Conservation (phyloP, 2,113 vertebrate genomes). For the Cryptotis parvus region DNA sequence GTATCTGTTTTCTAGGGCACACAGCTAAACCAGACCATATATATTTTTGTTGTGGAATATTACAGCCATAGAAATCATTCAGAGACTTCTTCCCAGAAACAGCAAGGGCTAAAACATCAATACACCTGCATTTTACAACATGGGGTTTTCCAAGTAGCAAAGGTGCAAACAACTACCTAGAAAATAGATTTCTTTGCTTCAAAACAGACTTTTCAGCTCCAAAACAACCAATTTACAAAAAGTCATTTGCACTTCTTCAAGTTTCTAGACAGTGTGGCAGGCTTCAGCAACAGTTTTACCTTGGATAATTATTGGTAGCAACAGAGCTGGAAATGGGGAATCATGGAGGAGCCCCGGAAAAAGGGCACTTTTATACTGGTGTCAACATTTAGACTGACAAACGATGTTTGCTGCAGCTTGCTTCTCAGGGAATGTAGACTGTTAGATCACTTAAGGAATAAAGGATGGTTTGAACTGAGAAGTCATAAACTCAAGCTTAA, state of each 20-base stretch:
- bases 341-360: constrained; percentile 1
- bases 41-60: background rate
- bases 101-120: background rate
- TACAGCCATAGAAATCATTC: background rate
- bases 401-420: constrained; percentile 58
- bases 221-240: constrained; percentile 63
- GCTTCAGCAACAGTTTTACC: background rate
- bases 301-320: constrained; percentile 40
- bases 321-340: constrained; percentile 29
- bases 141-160: constrained; percentile 9
- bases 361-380: constrained; percentile 20
- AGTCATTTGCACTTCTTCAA: constrained; percentile 62
- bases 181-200: constrained; percentile 45
- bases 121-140: constrained; percentile 12
- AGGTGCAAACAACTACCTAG: background rate
- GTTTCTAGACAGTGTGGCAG: constrained; percentile 38
- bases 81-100: constrained; percentile 6
- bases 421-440: constrained; percentile 18
- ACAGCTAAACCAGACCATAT: background rate
- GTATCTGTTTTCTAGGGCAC: background rate
- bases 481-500: constrained; percentile 30
- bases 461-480: constrained; percentile 34
- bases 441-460: constrained; percentile 51
- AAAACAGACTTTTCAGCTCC: constrained; percentile 25
- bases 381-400: constrained; percentile 48